Conservation (phyloP, 2,797 vertebrate genomes). For the Tachyglossus aculeatus region DNA sequence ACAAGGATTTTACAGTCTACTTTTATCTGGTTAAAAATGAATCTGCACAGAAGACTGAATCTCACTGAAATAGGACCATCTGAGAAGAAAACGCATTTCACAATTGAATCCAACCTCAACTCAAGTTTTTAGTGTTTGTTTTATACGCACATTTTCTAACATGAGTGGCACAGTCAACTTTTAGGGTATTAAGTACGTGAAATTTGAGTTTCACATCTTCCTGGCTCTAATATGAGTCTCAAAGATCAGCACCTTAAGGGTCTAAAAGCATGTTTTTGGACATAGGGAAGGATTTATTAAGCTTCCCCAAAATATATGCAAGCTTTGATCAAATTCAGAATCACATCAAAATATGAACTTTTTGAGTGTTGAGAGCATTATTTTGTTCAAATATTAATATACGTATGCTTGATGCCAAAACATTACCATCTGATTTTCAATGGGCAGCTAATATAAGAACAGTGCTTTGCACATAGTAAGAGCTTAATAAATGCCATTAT, state of each 20-base stretch:
- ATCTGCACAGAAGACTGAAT: too few species aligned
- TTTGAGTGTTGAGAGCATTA: not conserved
- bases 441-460: too few species aligned
- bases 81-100: too few species aligned
- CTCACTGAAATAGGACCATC: too few species aligned
- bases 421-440: too few species aligned
- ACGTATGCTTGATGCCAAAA: too few species aligned
- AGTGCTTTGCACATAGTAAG: too few species aligned
- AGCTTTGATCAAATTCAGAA: conserved; percentile 12
- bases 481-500: too few species aligned
- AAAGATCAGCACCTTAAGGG: not conserved
- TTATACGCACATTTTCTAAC: not conserved
- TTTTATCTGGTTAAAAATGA: too few species aligned
- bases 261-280: not conserved
- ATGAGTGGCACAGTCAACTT: not conserved
- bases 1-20: too few species aligned
- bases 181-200: not conserved
- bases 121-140: not conserved
- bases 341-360: conserved; percentile 17
- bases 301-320: conserved; percentile 4
- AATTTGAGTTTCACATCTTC: not conserved
- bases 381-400: too few species aligned
- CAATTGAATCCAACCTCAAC: too few species aligned
- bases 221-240: not conserved
- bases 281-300: not conserved